Evolutionary conservation across 2,113 vertebrate genomes (phyloP).

Genomic region (Platichthys stellatus): DNA sequence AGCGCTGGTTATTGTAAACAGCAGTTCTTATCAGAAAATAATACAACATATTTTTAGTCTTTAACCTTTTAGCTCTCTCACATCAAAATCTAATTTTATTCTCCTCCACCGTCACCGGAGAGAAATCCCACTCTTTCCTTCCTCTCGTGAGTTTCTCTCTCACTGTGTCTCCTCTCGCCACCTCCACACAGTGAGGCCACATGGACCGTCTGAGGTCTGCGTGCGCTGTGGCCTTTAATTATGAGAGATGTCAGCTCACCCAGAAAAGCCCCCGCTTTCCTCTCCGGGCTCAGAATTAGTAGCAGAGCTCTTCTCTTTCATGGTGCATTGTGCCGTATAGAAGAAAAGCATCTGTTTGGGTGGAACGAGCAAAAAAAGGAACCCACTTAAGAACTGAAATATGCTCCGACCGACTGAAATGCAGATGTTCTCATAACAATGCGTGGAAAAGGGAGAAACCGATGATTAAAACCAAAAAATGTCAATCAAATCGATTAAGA

Average conservation of each 20-base stretch:
- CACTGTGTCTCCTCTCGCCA: conserved; percentile 17
- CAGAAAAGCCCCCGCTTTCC: conserved; percentile 26
- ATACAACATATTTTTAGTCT: not conserved
- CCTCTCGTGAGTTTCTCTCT: conserved; percentile 18
- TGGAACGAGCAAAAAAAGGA: conserved; percentile 38
- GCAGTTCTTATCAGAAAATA: not conserved
- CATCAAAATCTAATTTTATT: not conserved
- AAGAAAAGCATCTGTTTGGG: conserved; percentile 30
- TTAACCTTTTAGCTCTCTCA: not conserved
- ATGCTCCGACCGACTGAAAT: not conserved
- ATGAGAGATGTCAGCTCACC: conserved; percentile 63
- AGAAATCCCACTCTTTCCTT: conserved; percentile 5
- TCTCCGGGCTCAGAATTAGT: conserved; percentile 55
- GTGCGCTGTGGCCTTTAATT: conserved; percentile 69
- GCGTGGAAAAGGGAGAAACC: conserved; percentile 13
- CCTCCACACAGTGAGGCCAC: conserved; percentile 62
- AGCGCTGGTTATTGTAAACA: no score
- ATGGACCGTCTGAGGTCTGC: conserved; percentile 59
- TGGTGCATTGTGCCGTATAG: conserved; percentile 29
- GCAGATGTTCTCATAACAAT: conserved; percentile 30
- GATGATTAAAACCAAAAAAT: conserved; percentile 21
- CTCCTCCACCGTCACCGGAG: not conserved
- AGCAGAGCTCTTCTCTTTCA: conserved; percentile 53
- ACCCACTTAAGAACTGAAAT: conserved; percentile 30
- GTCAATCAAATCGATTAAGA: conserved; percentile 20